These are phyloP conservation scores for Drosophila tsacasi DNA, from an alignment of 1,140 invertebrate species.

Conservation along the genomic window DNA sequence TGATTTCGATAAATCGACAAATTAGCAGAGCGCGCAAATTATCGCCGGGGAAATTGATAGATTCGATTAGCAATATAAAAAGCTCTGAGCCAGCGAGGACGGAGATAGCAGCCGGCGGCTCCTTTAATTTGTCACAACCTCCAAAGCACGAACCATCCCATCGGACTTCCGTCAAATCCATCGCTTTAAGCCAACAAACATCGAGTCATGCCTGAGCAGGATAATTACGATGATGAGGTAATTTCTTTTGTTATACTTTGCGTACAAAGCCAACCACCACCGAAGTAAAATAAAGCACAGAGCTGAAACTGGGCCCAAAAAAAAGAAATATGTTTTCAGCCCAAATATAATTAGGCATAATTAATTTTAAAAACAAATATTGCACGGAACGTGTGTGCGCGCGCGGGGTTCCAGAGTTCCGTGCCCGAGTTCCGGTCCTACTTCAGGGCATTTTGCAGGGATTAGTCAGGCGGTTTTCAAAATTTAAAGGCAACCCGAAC, in stretches of 20 bases:
- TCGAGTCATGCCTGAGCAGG: slow-evolving; percentile 80
- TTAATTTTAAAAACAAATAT: slow-evolving; percentile 76
- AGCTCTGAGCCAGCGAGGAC: slow-evolving; percentile 8
- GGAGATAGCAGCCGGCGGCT: slow-evolving; percentile 45
- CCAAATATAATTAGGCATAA: slow-evolving; percentile 72
- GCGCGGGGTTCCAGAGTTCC: slow-evolving; percentile 6
- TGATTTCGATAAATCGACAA: slow-evolving; percentile 57
- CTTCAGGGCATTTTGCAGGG: not conserved
- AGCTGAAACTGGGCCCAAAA: not conserved
- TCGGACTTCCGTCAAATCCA: slow-evolving; percentile 50
- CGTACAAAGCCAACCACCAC: slow-evolving; percentile 14
- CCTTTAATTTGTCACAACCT: slow-evolving; percentile 67
- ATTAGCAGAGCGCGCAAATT: slow-evolving; percentile 66
- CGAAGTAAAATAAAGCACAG: slow-evolving; percentile 5
- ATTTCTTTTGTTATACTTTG: slow-evolving; percentile 67
- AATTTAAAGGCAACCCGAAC: slow-evolving; percentile 11
- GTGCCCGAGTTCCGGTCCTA: slow-evolving; percentile 2
- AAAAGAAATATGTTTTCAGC: slow-evolving; percentile 60
- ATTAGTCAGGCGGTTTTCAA: slow-evolving; percentile 6
- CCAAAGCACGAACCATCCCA: slow-evolving; percentile 15
- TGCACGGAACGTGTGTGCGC: slow-evolving; percentile 43
- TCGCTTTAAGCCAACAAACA: slow-evolving; percentile 61
- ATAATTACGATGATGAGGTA: slow-evolving; percentile 85
- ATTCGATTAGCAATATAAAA: slow-evolving; percentile 73
- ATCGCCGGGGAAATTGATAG: slow-evolving; percentile 72